Evolutionary conservation across 2,797 vertebrate genomes (phyloP), one percentile per base, ranked within the genome.

Genomic region (Trematomus bernacchii): DNA sequence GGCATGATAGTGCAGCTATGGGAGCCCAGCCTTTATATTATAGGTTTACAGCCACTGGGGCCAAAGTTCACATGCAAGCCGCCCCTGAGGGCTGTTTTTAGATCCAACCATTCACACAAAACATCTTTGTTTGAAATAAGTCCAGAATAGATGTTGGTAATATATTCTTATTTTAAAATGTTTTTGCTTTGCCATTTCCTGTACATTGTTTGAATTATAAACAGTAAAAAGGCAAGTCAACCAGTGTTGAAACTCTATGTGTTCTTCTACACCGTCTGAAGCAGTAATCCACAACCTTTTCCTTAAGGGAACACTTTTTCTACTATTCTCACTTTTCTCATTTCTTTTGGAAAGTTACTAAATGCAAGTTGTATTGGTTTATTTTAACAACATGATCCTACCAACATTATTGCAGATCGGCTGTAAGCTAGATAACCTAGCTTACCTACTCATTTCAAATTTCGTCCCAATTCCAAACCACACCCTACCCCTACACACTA

Each of bases 21-120:
- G 79, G 57, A 84, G 74, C 50, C 55, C 61, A 68, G 80, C 68
- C 81, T 63, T 68, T 48, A 70, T 76, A 47, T 73, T 86, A 73
- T 66, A 79, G 55, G 73, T 87, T 85, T 85, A 85, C 82, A 79
- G 85, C 70, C 68, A 50, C 10, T 0, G 11, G 61, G 89, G 85
- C 86, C 86, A 89, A 48, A 87, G 92, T 79, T 92, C 89, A 84
- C 82, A 83, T 66, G 77, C 77, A 69, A 89, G 58, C 62, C 4
- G 4, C 13, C 71, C 73, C 69, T 50, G 33, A 13, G 67, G 83
- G 69, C 70, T 79, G 69, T 66, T 89, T 88, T 91, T 78, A 74
- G 64, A 83, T 72, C 62, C 67, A 69, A 64, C 53, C 52, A 46
- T 33, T 73, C 37, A 27, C 19, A 91, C 87, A 92, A 85, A 66